phyloP scores from a whole-genome alignment of 2,888 invertebrate genomes.

The Artemia sinica region DNA sequence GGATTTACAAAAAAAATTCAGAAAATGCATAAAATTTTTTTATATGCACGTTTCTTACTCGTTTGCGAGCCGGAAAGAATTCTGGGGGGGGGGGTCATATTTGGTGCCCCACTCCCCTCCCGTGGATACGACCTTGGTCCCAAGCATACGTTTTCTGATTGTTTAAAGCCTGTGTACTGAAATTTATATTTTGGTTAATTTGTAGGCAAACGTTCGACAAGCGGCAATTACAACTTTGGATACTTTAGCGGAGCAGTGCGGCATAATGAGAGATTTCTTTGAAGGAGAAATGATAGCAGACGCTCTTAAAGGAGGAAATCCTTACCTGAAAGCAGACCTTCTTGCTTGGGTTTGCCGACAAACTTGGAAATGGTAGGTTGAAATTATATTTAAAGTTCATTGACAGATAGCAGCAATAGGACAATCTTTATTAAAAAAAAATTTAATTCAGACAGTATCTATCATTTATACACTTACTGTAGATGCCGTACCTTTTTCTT shows the following conservation, averaged over 20 bases:
- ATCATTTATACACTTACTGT: no score
- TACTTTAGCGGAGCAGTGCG: conserved; percentile 63
- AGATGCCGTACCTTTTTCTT: no score
- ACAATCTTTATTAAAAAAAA: no score
- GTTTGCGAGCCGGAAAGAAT: no score
- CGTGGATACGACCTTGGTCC: background rate
- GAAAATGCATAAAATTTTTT: no score
- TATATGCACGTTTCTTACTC: no score
- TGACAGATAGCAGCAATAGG: no score
- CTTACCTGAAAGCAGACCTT: conserved; percentile 57
- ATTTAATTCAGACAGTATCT: no score
- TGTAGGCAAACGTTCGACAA: conserved; percentile 57
- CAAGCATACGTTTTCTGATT: background rate
- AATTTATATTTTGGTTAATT: conserved; percentile 27
- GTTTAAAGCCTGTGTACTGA: background rate
- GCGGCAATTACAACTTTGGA: conserved; percentile 67
- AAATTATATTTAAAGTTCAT: no score
- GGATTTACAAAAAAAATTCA: no score
- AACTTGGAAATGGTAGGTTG: conserved; percentile 42
- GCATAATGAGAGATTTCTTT: conserved; percentile 53
- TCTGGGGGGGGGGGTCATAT: no score
- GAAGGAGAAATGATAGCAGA: conserved; percentile 79
- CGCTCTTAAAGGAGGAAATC: conserved; percentile 67
- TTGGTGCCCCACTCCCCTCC: background rate
- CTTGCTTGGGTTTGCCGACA: conserved; percentile 70